Base-by-base conservation (phyloP, 2,113 vertebrate species). In the Apteryx mantelli region DNA sequence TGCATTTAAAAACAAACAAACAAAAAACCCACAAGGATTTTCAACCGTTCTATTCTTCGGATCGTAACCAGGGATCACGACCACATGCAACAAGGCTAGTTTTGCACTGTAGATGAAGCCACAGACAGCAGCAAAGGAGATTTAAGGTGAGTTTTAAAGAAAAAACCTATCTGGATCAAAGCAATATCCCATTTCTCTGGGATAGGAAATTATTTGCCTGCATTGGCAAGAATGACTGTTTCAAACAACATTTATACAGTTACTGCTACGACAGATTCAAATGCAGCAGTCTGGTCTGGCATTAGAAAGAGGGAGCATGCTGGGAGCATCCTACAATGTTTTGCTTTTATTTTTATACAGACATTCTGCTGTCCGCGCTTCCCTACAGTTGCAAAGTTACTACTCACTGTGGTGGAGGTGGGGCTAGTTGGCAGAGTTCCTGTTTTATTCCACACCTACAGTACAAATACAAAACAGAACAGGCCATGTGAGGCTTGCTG, bases 401-500 rank as follows among this genome's bases (percentile, higher is more conserved):
- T 97, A 97, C 98, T 98, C 97, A 98, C 98, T 96, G 97, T 97
- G 93, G 97, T 95, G 88, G 98, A 98, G 78, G 98, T 98, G 91
- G 98, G 98, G 91, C 97, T 98, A 93, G 97, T 98, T 97, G 98
- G 97, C 91, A 98, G 97, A 95, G 97, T 97, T 97, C 97, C 97
- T 97, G 97, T 97, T 97, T 98, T 98, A 97, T 97, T 97, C 98
- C 98, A 98, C 96, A 98, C 98, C 98, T 98, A 96, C 82, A 97
- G 95, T 95, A 93, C 82, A 97, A 98, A 97, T 95, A 93, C 90
- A 97, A 97, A 96, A 97, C 85, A 97, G 97, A 95, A 95, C 78
- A 97, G 64, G 92, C 91, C 96, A 96, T 1, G 78, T 96, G 95
- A 97, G 91, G 92, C 91, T 96, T 86, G 92, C 88, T 95, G 94